Conservation (phyloP, 92 coral and sea anemone species). For the Zoanthus sociatus region DNA sequence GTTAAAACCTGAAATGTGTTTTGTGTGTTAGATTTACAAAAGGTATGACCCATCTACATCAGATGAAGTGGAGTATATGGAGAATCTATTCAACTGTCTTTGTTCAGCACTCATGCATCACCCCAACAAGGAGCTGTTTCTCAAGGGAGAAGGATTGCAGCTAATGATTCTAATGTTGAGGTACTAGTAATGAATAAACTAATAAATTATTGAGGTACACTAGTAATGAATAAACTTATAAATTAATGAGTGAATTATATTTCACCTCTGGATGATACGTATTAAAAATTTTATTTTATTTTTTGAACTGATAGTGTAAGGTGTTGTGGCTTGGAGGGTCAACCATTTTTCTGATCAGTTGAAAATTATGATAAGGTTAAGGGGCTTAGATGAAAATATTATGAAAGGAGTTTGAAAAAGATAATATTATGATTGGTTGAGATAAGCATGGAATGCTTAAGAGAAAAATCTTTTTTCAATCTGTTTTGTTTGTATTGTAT, state of each 20-base stretch:
- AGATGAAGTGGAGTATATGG: constrained; percentile 97
- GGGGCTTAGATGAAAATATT: no score
- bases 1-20: neutral
- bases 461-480: no score
- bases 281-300: no score
- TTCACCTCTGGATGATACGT: neutral
- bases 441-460: no score
- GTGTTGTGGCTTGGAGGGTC: no score
- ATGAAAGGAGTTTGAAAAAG: no score
- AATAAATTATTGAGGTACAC: neutral
- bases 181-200: constrained; percentile 31
- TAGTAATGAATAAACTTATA: neutral
- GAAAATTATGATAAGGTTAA: no score
- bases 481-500: no score
- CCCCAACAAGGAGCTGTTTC: constrained; percentile 91
- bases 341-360: no score
- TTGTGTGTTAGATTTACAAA: constrained; percentile 78
- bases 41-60: constrained; percentile 92
- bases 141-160: constrained; percentile 96
- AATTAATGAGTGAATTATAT: no score
- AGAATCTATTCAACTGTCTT: constrained; percentile 94
- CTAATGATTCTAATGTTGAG: constrained; percentile 98
- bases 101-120: constrained; percentile 93
- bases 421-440: no score
- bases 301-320: no score